phyloP scores from a whole-genome alignment of 92 coral and sea anemone genomes.

The Actinostola sp. region DNA sequence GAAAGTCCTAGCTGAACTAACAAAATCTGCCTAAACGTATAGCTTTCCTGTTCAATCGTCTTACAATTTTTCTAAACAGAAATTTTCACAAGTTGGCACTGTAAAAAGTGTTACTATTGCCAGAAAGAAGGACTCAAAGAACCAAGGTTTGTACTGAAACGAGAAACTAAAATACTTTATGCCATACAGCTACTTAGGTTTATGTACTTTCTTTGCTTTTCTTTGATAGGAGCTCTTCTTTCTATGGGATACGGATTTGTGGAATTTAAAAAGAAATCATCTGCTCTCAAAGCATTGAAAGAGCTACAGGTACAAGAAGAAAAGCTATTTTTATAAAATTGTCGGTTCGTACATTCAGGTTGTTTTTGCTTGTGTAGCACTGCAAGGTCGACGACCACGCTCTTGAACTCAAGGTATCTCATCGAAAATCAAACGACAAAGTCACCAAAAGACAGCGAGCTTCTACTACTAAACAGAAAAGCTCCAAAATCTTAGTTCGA shows the following conservation, averaged over 20 bases:
- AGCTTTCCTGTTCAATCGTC: too few relatives aligned
- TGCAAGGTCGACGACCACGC: constrained; percentile 76
- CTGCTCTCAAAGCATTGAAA: constrained; percentile 81
- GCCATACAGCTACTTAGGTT: too few relatives aligned
- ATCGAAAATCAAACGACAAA: constrained; percentile 69
- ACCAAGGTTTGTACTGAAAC: constrained; percentile 51
- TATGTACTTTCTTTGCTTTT: neutral
- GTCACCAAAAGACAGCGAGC: constrained; percentile 60
- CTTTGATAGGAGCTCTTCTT: constrained; percentile 66
- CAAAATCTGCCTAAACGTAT: too few relatives aligned
- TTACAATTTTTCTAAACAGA: constrained; percentile 56
- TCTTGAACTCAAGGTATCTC: constrained; percentile 82
- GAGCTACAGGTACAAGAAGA: constrained; percentile 72
- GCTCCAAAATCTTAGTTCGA: constrained; percentile 88
- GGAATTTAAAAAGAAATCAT: constrained; percentile 82
- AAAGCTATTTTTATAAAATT: too few relatives aligned
- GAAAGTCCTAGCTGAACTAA: neutral
- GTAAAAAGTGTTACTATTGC: constrained; percentile 76
- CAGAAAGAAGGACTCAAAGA: constrained; percentile 86
- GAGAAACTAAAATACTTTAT: neutral
- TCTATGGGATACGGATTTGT: constrained; percentile 99
- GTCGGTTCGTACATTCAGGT: neutral
- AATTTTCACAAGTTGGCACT: constrained; percentile 71
- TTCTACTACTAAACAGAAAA: constrained; percentile 70
- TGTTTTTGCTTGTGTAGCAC: constrained; percentile 42